Conservation (phyloP, 1,140 invertebrate species). For the Planococcus citri region DNA sequence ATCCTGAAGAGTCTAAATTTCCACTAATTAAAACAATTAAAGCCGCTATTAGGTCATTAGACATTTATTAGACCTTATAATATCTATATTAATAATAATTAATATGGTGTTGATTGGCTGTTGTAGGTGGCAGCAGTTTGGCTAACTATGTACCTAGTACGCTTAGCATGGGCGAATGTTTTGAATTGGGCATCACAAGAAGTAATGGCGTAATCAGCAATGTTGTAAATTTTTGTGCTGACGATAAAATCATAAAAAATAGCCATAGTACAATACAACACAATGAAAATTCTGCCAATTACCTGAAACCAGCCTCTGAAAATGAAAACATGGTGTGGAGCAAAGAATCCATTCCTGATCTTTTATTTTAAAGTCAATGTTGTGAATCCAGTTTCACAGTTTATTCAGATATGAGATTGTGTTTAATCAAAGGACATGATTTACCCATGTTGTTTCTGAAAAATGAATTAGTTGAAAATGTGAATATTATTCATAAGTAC, state of each 20-base stretch:
- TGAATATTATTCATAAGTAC: too few species aligned
- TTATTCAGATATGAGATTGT: too few species aligned
- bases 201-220: background rate
- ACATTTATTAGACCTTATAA: too few species aligned
- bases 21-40: too few species aligned
- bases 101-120: background rate
- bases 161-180: constrained; percentile 15
- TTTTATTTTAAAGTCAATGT: constrained; percentile 6
- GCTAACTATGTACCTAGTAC: constrained; percentile 16
- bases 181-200: constrained; percentile 7
- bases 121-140: constrained; percentile 17
- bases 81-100: background rate
- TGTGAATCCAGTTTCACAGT: too few species aligned
- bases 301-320: constrained; percentile 10
- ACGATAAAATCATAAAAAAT: background rate
- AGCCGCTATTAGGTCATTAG: too few species aligned
- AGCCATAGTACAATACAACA: background rate
- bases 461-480: too few species aligned
- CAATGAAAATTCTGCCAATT: constrained; percentile 3
- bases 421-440: too few species aligned
- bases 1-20: too few species aligned
- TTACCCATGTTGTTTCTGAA: too few species aligned
- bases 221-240: background rate
- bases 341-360: constrained; percentile 12
- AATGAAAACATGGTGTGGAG: constrained; percentile 3